A percentile compares a stretch with the other conserved stretches of the same genome.
Evolutionary conservation across 2,888 invertebrate species (phyloP).

Genomic region (Watsonalla cultraria): DNA sequence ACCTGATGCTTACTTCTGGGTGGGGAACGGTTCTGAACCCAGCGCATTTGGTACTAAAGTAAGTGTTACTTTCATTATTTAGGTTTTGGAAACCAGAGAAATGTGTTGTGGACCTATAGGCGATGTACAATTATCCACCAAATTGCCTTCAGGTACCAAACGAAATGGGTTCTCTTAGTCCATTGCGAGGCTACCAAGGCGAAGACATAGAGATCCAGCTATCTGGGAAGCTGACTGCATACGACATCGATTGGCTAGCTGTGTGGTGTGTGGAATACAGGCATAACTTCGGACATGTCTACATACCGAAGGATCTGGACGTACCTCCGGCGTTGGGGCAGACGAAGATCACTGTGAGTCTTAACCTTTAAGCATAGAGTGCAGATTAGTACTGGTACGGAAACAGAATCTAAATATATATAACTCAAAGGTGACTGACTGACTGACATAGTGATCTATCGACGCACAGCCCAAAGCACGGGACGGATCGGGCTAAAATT

Average conservation of each 20-base stretch:
- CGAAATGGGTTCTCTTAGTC: slow-evolving; percentile 90
- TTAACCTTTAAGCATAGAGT: neutral
- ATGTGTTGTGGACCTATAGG: slow-evolving; percentile 1
- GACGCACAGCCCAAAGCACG: no score
- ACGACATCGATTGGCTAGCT: slow-evolving; percentile 94
- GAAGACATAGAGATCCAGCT: slow-evolving; percentile 95
- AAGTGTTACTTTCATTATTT: slow-evolving; percentile 4
- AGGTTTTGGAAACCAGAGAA: neutral
- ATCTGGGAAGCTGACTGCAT: slow-evolving; percentile 89
- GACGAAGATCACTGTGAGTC: slow-evolving; percentile 91
- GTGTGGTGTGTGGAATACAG: slow-evolving; percentile 95
- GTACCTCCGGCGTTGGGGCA: slow-evolving; percentile 94
- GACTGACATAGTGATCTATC: no score
- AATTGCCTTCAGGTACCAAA: slow-evolving; percentile 83
- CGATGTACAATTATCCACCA: neutral
- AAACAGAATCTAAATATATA: no score
- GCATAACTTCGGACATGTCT: slow-evolving; percentile 94
- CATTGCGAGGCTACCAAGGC: slow-evolving; percentile 91
- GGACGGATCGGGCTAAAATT: no score
- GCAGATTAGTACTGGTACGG: neutral
- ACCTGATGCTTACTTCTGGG: slow-evolving; percentile 96
- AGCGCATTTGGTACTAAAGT: slow-evolving; percentile 89
- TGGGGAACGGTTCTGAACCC: slow-evolving; percentile 92
- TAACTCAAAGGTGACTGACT: no score
- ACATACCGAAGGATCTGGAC: slow-evolving; percentile 91